Evolutionary conservation across 2,113 vertebrate genomes (phyloP).

Genomic region (Aix galericulata): DNA sequence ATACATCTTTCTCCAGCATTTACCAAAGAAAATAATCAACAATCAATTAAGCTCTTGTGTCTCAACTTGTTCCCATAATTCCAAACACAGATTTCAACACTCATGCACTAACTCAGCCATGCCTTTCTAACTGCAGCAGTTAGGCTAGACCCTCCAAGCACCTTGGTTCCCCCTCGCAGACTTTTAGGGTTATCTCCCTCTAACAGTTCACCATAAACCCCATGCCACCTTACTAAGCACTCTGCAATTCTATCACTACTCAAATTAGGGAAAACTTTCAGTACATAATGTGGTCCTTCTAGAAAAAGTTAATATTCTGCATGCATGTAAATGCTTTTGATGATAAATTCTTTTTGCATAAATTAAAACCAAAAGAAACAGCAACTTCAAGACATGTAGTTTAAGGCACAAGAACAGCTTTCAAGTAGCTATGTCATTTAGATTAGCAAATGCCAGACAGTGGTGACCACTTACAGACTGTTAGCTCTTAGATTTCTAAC

Average conservation of each 20-base stretch:
- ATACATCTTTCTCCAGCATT: not conserved
- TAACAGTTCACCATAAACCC: not conserved
- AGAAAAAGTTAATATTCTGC: not conserved
- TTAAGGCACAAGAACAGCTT: not conserved
- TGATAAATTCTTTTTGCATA: not conserved
- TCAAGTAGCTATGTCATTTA: not conserved
- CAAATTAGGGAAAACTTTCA: not conserved
- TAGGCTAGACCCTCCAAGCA: not conserved
- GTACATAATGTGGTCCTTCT: not conserved
- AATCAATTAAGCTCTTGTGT: not conserved
- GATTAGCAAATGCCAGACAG: not conserved
- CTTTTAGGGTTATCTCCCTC: not conserved
- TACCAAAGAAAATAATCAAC: not conserved
- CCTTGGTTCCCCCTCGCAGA: not conserved
- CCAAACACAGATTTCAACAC: not conserved
- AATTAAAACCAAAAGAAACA: not conserved
- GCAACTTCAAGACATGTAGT: not conserved
- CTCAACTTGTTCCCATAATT: conserved; percentile 15
- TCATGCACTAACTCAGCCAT: not conserved
- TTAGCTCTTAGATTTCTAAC: not conserved
- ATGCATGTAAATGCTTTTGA: not conserved
- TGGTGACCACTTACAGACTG: not conserved
- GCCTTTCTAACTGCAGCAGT: not conserved
- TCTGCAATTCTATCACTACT: fast-evolving
- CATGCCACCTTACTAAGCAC: not conserved